A percentile compares a stretch with the other conserved stretches of the same genome.
Evolutionary conservation across 2,888 invertebrate species (phyloP).

Genomic region (Gibbula magus): DNA sequence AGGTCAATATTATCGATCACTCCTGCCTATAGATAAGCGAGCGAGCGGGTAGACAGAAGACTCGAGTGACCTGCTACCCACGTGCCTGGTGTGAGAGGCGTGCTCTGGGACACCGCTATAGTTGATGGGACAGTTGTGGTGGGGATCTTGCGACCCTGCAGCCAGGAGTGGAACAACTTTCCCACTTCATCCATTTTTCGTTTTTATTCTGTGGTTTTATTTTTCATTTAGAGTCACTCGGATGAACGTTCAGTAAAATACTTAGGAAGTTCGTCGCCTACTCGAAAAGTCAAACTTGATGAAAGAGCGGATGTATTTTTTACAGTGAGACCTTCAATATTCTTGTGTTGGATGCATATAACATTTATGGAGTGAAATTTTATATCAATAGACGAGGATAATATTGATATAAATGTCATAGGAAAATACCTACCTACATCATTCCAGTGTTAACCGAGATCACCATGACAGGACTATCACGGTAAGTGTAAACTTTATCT

Average conservation of each 20-base stretch:
- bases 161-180: neutral
- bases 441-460: neutral
- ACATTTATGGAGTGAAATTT: no score
- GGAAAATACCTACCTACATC: neutral
- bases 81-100: neutral
- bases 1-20: neutral
- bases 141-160: neutral
- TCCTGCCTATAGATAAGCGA: neutral
- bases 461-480: neutral
- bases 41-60: neutral
- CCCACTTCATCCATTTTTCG: neutral
- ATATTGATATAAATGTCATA: slow-evolving; percentile 13
- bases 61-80: neutral
- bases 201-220: no score
- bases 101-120: neutral
- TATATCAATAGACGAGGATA: neutral
- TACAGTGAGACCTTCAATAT: no score
- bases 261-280: no score
- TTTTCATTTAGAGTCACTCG: no score
- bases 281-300: no score
- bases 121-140: neutral
- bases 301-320: no score
- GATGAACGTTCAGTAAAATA: no score
- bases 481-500: neutral
- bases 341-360: no score